Conservation (phyloP, 2,888 invertebrate species). For the Archips crataeganus region DNA sequence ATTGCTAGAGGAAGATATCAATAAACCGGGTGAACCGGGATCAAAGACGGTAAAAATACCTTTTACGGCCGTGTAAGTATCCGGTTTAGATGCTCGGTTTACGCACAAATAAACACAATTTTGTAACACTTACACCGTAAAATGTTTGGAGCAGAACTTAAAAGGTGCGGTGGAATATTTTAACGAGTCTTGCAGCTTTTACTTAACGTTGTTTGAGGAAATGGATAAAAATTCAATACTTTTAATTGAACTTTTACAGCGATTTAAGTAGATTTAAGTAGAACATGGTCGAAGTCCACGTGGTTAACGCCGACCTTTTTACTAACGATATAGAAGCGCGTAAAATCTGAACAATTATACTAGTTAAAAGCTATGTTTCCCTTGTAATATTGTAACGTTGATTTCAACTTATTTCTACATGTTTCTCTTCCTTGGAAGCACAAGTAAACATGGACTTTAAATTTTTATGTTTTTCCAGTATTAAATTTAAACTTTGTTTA, state of each 20-base stretch:
- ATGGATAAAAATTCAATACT: neutral
- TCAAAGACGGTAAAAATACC: slow-evolving; percentile 63
- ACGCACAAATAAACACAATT: slow-evolving; percentile 38
- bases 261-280: too few relatives aligned
- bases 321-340: too few relatives aligned
- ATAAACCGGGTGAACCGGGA: slow-evolving; percentile 50
- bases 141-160: slow-evolving; percentile 10
- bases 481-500: too few relatives aligned
- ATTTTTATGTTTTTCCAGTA: too few relatives aligned
- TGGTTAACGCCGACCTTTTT: too few relatives aligned
- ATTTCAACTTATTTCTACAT: too few relatives aligned
- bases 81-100: slow-evolving; percentile 47
- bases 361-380: too few relatives aligned
- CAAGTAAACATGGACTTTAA: too few relatives aligned
- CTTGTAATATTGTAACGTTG: too few relatives aligned
- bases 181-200: slow-evolving; percentile 29
- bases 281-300: too few relatives aligned
- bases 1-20: slow-evolving; percentile 54
- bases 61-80: slow-evolving; percentile 66
- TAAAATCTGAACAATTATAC: too few relatives aligned
- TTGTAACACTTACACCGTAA: slow-evolving; percentile 30
- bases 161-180: slow-evolving; percentile 18
- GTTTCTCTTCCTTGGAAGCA: too few relatives aligned
- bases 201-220: slow-evolving; percentile 11
- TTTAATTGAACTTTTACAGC: neutral